phyloP scores from a whole-genome alignment of 2,797 vertebrate genomes.

The Melanotaenia trifasciata region DNA sequence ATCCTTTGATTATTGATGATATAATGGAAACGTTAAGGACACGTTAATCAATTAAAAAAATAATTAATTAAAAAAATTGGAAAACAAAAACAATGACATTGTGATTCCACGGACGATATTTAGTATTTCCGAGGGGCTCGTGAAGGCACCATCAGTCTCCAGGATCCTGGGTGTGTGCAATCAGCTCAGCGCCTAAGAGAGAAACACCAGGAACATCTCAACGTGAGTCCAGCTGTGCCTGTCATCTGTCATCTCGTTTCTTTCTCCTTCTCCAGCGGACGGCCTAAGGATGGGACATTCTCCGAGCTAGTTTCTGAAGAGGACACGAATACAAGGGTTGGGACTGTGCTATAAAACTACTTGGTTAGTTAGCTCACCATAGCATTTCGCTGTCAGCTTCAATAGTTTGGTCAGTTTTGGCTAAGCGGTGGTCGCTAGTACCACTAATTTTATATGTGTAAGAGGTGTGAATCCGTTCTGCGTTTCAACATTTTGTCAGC shows the following conservation, averaged over 20 bases:
- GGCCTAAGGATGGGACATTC: conserved; percentile 71
- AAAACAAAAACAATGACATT: conserved; percentile 6
- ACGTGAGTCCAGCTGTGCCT: conserved; percentile 55
- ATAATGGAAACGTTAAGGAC: not conserved
- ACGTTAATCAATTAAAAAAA: not conserved
- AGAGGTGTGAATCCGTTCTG: not conserved
- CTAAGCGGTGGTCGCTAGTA: conserved; percentile 4
- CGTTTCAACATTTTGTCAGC: not conserved
- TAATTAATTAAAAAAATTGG: too few species aligned
- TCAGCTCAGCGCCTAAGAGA: conserved; percentile 42
- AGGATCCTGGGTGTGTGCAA: conserved; percentile 74
- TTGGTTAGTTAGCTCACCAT: conserved; percentile 75
- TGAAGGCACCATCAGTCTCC: conserved; percentile 67
- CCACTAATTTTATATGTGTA: not conserved
- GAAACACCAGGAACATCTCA: conserved; percentile 62
- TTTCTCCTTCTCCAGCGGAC: conserved; percentile 31
- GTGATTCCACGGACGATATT: not conserved
- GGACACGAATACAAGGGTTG: conserved; percentile 47
- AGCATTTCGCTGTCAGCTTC: conserved; percentile 34
- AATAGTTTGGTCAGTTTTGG: conserved; percentile 29
- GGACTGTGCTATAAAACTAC: conserved; percentile 64
- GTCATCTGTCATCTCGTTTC: conserved; percentile 62
- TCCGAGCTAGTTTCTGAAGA: conserved; percentile 72
- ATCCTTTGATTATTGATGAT: not conserved
- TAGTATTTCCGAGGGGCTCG: conserved; percentile 46